These are phyloP conservation scores for Neocrepidodera transversa DNA, from an alignment of 2,888 invertebrate species.

Conservation along the genomic window DNA sequence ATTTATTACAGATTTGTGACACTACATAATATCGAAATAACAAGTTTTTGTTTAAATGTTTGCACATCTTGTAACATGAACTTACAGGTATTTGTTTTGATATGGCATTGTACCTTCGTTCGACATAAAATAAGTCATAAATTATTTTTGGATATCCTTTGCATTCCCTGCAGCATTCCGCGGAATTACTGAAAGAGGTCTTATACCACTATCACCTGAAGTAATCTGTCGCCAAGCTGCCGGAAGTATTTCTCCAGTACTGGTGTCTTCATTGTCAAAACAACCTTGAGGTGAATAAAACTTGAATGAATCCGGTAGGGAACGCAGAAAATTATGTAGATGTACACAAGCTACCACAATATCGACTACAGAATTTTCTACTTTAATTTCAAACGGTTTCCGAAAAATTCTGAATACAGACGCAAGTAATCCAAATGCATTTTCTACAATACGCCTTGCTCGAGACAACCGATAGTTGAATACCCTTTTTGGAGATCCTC, in stretches of 20 bases:
- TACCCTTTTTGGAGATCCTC: background rate
- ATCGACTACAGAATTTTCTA: too few species aligned
- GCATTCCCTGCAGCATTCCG: background rate
- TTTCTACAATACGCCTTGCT: background rate
- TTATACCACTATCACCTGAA: background rate
- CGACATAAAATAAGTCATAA: too few species aligned
- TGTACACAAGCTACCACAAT: background rate
- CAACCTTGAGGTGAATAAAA: background rate
- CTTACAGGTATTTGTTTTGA: too few species aligned
- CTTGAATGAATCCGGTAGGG: background rate
- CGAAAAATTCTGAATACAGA: background rate
- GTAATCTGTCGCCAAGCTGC: background rate
- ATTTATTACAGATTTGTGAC: too few species aligned
- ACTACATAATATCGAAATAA: too few species aligned
- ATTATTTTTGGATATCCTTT: too few species aligned
- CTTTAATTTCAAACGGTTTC: background rate
- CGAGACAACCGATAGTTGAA: background rate
- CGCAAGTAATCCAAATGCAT: constrained; percentile 5
- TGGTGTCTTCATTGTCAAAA: background rate
- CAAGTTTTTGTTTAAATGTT: too few species aligned
- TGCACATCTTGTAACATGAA: too few species aligned
- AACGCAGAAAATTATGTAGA: background rate
- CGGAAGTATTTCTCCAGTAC: background rate
- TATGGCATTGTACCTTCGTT: too few species aligned
- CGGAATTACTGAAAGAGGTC: background rate